Evolutionary conservation across 2,888 invertebrate species (phyloP), one percentile per base, ranked within the genome.

Genomic region (Microctonus aethiopoides): DNA sequence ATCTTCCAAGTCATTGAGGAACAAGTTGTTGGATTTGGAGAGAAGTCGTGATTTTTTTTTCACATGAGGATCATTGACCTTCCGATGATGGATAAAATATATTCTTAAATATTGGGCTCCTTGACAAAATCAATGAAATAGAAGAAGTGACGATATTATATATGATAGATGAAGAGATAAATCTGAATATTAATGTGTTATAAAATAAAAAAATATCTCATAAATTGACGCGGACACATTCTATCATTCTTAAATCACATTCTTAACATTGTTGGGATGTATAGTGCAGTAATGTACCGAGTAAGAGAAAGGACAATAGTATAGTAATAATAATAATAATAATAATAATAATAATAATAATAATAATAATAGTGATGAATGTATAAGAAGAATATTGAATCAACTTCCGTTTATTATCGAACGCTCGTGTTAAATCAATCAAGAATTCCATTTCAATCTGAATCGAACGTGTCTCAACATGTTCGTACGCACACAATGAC

Each of bases 331-430:
- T n/a, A n/a, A n/a, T n/a, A n/a, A n/a, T n/a, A n/a, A n/a, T n/a
- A n/a, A n/a, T n/a, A n/a, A n/a, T n/a, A n/a, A n/a, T n/a, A n/a
- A n/a, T n/a, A n/a, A n/a, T n/a, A n/a, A n/a, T n/a, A n/a, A n/a
- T n/a, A n/a, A n/a, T n/a, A n/a, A n/a, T n/a, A n/a, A n/a, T n/a
- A n/a, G n/a, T n/a, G n/a, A n/a, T n/a, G n/a, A n/a, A n/a, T n/a
- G n/a, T 57, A 32, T 26, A 11, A 29, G 16, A 16, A 29, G 57
- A 57, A 57, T 57, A 26, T 57, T 32, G 24, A 57, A 57, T 32
- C 16, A 57, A 29, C 57, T 57, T 57, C 57, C 57, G 57, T n/a
- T 32, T 57, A 57, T 57, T 57, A 57, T 57, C 32, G 32, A n/a
- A 26, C 57, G 29, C 32, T 16, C n/a, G 32, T 57, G 57, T 57